A percentile compares a stretch with the other conserved stretches of the same genome.
These are phyloP conservation scores for Polymixis flavicincta DNA, from an alignment of 2,888 invertebrate species.

Conservation along the genomic window DNA sequence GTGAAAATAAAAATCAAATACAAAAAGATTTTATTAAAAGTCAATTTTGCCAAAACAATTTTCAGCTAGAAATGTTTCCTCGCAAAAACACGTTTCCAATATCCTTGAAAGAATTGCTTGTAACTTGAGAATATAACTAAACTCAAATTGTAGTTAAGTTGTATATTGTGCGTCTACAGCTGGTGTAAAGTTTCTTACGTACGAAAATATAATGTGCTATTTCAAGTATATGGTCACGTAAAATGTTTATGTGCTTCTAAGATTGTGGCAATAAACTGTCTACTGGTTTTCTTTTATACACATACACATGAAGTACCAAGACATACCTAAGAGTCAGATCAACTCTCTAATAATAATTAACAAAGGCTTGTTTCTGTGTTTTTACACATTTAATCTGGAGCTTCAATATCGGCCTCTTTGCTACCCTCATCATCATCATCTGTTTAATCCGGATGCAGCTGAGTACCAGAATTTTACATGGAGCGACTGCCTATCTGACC, in stretches of 20 bases:
- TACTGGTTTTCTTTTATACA: not conserved
- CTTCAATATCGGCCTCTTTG: not conserved
- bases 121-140: slow-evolving; percentile 32
- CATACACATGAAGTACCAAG: not conserved
- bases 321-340: too few relatives aligned
- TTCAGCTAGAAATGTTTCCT: slow-evolving; percentile 5
- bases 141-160: slow-evolving; percentile 29
- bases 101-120: slow-evolving; percentile 41
- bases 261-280: slow-evolving; percentile 20
- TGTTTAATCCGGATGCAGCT: too few relatives aligned
- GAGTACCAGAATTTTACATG: too few relatives aligned
- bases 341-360: not conserved
- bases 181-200: slow-evolving; percentile 21
- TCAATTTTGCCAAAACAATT: slow-evolving; percentile 6
- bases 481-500: too few relatives aligned
- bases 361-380: not conserved
- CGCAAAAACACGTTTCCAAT: slow-evolving; percentile 50
- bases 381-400: too few relatives aligned
- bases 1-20: not conserved
- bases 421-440: too few relatives aligned
- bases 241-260: slow-evolving; percentile 28
- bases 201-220: slow-evolving; percentile 21
- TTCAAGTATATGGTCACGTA: slow-evolving; percentile 40
- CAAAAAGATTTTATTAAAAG: not conserved
- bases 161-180: slow-evolving; percentile 15